A percentile compares a stretch with the other conserved stretches of the same genome.
phyloP scores from a whole-genome alignment of 1,140 invertebrate species.

The Prorops nasuta region DNA sequence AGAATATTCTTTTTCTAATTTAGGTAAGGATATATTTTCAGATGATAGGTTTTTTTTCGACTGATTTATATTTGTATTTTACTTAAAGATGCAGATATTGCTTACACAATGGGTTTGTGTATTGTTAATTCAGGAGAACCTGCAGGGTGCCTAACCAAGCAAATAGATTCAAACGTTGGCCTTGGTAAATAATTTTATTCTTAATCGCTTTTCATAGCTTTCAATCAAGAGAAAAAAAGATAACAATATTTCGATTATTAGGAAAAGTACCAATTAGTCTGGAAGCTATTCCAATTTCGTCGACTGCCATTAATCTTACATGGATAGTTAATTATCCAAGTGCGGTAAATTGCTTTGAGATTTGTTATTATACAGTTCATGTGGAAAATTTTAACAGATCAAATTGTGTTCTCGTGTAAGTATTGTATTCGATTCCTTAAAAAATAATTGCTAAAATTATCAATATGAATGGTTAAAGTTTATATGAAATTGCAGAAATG shows the following conservation, averaged over 20 bases:
- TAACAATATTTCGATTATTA: constrained; percentile 19
- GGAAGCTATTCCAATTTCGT: constrained; percentile 54
- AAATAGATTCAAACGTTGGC: constrained; percentile 38
- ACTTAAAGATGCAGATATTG: constrained; percentile 39
- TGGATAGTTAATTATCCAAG: constrained; percentile 47
- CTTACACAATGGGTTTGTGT: constrained; percentile 54
- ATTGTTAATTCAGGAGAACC: constrained; percentile 32
- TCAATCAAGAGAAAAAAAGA: too few species aligned
- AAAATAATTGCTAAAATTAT: neutral
- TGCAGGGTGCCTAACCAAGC: constrained; percentile 38
- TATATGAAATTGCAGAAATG: constrained; percentile 43
- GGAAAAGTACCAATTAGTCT: constrained; percentile 47
- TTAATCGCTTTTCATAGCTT: too few species aligned
- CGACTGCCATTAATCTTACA: constrained; percentile 53
- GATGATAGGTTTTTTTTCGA: neutral
- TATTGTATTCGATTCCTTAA: constrained; percentile 9
- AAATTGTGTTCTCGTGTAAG: constrained; percentile 38
- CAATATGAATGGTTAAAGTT: constrained; percentile 7
- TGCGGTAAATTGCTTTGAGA: constrained; percentile 48
- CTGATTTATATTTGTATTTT: constrained; percentile 10
- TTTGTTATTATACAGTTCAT: constrained; percentile 55
- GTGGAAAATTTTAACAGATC: constrained; percentile 22
- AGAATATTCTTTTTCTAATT: constrained; percentile 49
- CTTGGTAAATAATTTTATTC: too few species aligned
- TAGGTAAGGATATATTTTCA: constrained; percentile 43